Evolutionary conservation across 1,140 invertebrate genomes (phyloP).

Genomic region (Drosophila sulfurigaster): DNA sequence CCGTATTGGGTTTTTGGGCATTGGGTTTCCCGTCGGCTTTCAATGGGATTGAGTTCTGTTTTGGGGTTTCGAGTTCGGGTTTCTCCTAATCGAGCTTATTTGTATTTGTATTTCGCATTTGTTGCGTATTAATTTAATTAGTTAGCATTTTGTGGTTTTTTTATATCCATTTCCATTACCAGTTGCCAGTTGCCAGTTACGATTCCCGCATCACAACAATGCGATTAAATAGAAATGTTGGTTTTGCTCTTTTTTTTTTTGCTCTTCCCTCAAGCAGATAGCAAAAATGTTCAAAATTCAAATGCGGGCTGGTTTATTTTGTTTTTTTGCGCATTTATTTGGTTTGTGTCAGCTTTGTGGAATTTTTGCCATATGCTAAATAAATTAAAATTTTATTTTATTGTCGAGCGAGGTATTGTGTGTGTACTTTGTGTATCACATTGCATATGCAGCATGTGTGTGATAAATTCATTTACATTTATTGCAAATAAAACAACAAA

Average conservation of each 20-base stretch:
- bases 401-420: constrained; percentile 36
- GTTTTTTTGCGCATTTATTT: constrained; percentile 36
- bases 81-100: constrained; percentile 15
- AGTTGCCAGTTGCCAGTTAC: constrained; percentile 14
- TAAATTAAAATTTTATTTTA: constrained; percentile 73
- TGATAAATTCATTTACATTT: constrained; percentile 64
- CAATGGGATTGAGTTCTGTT: constrained; percentile 10
- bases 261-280: background rate
- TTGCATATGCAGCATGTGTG: constrained; percentile 17
- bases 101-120: constrained; percentile 66
- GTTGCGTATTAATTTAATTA: constrained; percentile 80
- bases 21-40: background rate
- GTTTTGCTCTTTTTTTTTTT: constrained; percentile 49
- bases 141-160: constrained; percentile 72
- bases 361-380: constrained; percentile 73
- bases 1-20: background rate
- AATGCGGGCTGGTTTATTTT: constrained; percentile 64
- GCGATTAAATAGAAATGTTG: constrained; percentile 57
- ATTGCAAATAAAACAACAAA: constrained; percentile 33
- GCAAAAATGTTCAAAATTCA: constrained; percentile 48
- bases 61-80: constrained; percentile 7
- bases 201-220: constrained; percentile 45
- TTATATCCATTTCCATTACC: constrained; percentile 38
- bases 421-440: constrained; percentile 18
- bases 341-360: constrained; percentile 54